A percentile compares a stretch with the other conserved stretches of the same genome.
phyloP scores from a whole-genome alignment of 2,113 vertebrate species.

The Heterocephalus glaber region DNA sequence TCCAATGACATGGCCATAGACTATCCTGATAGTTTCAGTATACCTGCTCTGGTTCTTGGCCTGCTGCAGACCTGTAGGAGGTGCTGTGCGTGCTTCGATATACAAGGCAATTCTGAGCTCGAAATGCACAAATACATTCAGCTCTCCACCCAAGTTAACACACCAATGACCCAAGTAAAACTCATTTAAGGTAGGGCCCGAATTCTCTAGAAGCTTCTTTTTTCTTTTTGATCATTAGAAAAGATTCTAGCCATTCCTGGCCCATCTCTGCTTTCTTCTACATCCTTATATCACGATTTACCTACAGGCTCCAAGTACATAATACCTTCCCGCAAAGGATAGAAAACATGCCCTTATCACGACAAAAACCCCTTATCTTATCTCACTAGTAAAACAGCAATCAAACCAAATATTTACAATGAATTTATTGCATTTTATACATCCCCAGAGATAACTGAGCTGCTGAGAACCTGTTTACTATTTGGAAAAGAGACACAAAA shows the following conservation, averaged over 20 bases:
- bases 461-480: slow-evolving; percentile 15
- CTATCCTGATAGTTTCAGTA: rapidly evolving
- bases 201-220: slow-evolving; percentile 1
- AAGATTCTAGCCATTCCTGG: background rate
- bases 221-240: background rate
- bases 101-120: background rate
- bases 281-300: background rate
- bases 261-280: background rate
- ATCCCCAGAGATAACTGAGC: background rate
- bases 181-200: background rate
- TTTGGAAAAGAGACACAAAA: slow-evolving; percentile 46
- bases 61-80: background rate
- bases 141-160: background rate
- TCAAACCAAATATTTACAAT: slow-evolving; percentile 62
- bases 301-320: background rate
- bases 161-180: background rate
- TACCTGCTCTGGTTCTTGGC: background rate
- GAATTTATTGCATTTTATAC: slow-evolving; percentile 46
- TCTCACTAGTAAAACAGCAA: slow-evolving; percentile 22
- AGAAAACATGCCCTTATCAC: slow-evolving; percentile 14
- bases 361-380: slow-evolving; percentile 60
- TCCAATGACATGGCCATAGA: background rate
- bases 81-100: background rate
- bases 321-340: background rate
- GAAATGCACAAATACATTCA: background rate